Base-by-base conservation (phyloP, 2,888 invertebrate genomes). In the Liposcelis brunnea region DNA sequence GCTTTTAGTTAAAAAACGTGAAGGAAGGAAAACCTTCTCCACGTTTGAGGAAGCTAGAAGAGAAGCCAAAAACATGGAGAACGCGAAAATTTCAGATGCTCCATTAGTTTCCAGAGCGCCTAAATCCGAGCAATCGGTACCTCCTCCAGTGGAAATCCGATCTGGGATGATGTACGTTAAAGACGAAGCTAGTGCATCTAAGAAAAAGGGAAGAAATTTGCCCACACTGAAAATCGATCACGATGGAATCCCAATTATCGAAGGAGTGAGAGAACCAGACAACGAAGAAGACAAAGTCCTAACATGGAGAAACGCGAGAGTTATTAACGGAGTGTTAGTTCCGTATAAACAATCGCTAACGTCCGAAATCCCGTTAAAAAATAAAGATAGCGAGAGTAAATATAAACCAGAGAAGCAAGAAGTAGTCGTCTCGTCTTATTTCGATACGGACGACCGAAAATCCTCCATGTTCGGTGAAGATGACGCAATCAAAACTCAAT, bases 251-350 rank as follows among this genome's bases (percentile, higher is more conserved):
- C 83, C 85, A 1, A 75, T 86, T 43, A 80, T 90, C 38, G 80
- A 84, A 44, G 85, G 85, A 0, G 73, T 82, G 1, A 71, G 87
- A 47, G 77, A 85, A 34, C 87, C 87, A 0, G 89, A 90, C 56
- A 82, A 85, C 52, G 81, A 82, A 46, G 77, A 77, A 42, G 84
- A 85, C 55, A 78, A 77, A 51, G 62, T 64, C 18, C 81, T 82
- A 58, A 80, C 78, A 0, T 89, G 87, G 87, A 70, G 89, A 45
- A 89, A 89, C 61, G 89, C 87, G 1, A 70, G 87, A 50, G 86
- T 89, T 11, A 82, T 89, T 38, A 86, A 89, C 56, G 83, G 84
- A 45, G 77, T 83, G 59, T 62, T 89, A 43, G 68, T 81, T 38
- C 80, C 82, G 14, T 80, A 82, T 54, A 79, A 79, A 42, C 72